Evolutionary conservation across 2,888 invertebrate species (phyloP).

Genomic region (Dicycla oo): DNA sequence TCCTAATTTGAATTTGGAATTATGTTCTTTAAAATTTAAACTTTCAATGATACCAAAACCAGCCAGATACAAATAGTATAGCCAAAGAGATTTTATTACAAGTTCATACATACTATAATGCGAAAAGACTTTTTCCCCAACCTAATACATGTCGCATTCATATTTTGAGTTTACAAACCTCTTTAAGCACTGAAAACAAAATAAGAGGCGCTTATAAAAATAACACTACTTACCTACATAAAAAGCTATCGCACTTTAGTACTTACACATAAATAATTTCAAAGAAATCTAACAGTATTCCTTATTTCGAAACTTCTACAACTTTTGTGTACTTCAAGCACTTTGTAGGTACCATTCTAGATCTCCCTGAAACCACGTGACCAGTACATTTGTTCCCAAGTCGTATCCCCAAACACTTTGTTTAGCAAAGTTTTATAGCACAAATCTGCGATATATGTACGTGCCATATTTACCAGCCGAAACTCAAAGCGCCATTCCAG

Average conservation of each 20-base stretch:
- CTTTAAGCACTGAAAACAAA: neutral
- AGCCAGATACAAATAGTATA: too few relatives aligned
- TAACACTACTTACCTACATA: neutral
- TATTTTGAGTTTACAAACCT: too few relatives aligned
- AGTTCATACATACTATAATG: too few relatives aligned
- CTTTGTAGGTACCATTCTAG: slow-evolving; percentile 7
- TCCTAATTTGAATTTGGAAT: too few relatives aligned
- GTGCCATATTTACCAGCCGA: too few relatives aligned
- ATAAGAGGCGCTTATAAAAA: neutral
- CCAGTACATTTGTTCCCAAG: slow-evolving; percentile 30
- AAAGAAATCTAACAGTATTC: neutral
- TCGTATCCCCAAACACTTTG: neutral
- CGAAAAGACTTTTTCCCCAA: too few relatives aligned
- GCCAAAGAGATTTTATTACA: too few relatives aligned
- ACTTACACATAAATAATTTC: neutral
- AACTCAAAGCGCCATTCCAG: too few relatives aligned
- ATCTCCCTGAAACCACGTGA: slow-evolving; percentile 10
- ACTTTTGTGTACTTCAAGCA: neutral
- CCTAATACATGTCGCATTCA: too few relatives aligned
- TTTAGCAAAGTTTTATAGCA: slow-evolving; percentile 22
- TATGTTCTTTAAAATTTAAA: too few relatives aligned
- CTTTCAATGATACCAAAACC: too few relatives aligned
- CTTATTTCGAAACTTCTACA: neutral
- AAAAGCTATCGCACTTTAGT: neutral
- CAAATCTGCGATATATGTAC: slow-evolving; percentile 11